Evolutionary conservation across 2,797 vertebrate genomes (phyloP).

Genomic region (Gymnocypris eckloni): DNA sequence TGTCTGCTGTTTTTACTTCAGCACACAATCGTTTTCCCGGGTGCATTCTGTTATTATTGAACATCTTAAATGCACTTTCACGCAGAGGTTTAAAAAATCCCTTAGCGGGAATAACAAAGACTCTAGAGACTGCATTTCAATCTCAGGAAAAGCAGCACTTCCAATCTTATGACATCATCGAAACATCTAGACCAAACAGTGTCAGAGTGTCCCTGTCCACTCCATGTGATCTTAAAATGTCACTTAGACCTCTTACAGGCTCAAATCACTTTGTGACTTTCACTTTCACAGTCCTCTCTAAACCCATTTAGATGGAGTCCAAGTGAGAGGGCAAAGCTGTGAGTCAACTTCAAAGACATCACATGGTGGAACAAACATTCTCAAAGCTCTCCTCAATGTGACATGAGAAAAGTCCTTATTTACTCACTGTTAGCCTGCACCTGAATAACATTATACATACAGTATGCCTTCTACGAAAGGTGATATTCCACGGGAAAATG

Average conservation of each 20-base stretch:
- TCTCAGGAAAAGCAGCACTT: conserved; percentile 3
- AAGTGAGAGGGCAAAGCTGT: conserved; percentile 19
- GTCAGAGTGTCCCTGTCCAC: not conserved
- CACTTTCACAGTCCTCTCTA: conserved; percentile 32
- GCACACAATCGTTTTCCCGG: not conserved
- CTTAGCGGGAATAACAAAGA: not conserved
- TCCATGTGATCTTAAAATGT: conserved; percentile 33
- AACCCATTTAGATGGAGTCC: conserved; percentile 33
- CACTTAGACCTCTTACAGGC: conserved; percentile 14
- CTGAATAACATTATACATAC: not conserved
- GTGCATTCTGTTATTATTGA: not conserved
- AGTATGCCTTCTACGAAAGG: not conserved
- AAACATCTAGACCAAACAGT: conserved; percentile 22
- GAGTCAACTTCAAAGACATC: conserved; percentile 11
- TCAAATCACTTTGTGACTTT: conserved; percentile 36
- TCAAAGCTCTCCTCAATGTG: conserved; percentile 18
- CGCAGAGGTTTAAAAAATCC: not conserved
- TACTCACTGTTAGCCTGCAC: not conserved
- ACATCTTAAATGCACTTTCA: not conserved
- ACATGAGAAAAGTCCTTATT: conserved; percentile 8
- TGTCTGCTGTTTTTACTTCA: not conserved
- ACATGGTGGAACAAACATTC: conserved; percentile 9
- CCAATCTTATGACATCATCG: conserved; percentile 25
- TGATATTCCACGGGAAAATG: not conserved
- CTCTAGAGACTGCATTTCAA: not conserved